Conservation (phyloP, 1,140 invertebrate genomes). For the Sinella curviseta region DNA sequence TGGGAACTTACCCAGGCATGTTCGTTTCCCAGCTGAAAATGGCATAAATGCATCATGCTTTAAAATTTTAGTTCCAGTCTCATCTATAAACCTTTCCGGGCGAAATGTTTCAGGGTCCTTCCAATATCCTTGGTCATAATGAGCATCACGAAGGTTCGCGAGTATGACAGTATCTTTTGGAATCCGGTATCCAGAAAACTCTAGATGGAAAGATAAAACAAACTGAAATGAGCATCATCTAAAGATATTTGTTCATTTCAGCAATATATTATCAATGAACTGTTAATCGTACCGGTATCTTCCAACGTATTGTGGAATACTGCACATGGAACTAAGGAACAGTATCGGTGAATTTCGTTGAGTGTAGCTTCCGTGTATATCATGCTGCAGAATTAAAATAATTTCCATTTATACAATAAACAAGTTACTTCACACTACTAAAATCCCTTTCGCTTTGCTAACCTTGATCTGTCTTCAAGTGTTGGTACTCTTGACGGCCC, state of each 20-base stretch:
- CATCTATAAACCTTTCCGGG: slow-evolving; percentile 52
- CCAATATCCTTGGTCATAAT: slow-evolving; percentile 53
- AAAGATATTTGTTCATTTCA: not conserved
- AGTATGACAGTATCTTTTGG: slow-evolving; percentile 46
- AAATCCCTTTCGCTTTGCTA: not conserved
- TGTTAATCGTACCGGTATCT: slow-evolving; percentile 43
- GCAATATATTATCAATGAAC: not conserved
- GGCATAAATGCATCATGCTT: slow-evolving; percentile 47
- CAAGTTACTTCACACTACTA: not conserved
- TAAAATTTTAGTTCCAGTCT: slow-evolving; percentile 44
- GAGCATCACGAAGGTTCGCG: slow-evolving; percentile 49
- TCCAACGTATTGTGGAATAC: slow-evolving; percentile 42
- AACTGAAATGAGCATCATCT: too few species aligned
- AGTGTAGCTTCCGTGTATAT: slow-evolving; percentile 47
- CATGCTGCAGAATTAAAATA: slow-evolving; percentile 32
- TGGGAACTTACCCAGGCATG: not conserved
- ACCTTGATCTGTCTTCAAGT: slow-evolving; percentile 55
- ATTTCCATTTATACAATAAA: not conserved
- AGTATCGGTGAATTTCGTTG: slow-evolving; percentile 47
- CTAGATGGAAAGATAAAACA: slow-evolving; percentile 19
- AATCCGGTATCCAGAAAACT: slow-evolving; percentile 45
- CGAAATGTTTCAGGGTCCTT: slow-evolving; percentile 54
- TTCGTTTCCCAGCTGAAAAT: slow-evolving; percentile 39
- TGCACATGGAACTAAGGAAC: slow-evolving; percentile 44
- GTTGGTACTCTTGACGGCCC: slow-evolving; percentile 54